Percentiles rank a stretch among this genome's conserved stretches.
phyloP scores from a whole-genome alignment of 2,113 vertebrate genomes.

The Nycticryphes semicollaris region DNA sequence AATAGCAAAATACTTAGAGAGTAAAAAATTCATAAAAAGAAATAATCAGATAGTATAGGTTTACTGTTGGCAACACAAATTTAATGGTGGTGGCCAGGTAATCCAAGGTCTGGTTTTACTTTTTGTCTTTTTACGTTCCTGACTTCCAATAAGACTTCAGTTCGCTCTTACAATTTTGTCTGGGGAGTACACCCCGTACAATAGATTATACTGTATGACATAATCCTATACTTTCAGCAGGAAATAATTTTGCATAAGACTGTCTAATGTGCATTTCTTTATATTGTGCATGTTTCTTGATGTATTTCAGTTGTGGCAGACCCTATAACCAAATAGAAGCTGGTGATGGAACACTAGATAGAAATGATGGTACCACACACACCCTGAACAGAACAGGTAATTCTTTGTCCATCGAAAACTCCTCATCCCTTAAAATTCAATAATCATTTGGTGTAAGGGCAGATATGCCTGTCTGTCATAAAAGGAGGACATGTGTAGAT shows the following conservation, averaged over 20 bases:
- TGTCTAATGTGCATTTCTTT: neutral
- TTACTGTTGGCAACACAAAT: neutral
- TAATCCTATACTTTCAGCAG: neutral
- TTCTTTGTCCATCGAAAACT: neutral
- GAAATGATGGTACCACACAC: constrained; percentile 61
- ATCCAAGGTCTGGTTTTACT: neutral
- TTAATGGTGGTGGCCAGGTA: neutral
- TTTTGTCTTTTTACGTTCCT: neutral
- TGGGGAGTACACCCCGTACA: neutral
- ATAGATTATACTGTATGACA: neutral
- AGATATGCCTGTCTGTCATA: neutral
- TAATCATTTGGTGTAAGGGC: neutral
- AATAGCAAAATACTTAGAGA: neutral
- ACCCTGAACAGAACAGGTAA: constrained; percentile 84
- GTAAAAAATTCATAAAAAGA: neutral
- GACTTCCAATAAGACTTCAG: neutral
- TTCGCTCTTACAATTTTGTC: neutral
- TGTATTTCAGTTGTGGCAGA: constrained; percentile 88
- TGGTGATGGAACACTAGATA: constrained; percentile 78
- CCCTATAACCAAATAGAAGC: constrained; percentile 83
- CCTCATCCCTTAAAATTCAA: neutral
- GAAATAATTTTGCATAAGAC: neutral
- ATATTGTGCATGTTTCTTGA: neutral
- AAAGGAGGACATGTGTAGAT: neutral
- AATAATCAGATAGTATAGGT: neutral